A percentile compares a stretch with the other conserved stretches of the same genome.
Conservation (phyloP, 92 coral and sea anemone species). For the Siderastrea radians region DNA sequence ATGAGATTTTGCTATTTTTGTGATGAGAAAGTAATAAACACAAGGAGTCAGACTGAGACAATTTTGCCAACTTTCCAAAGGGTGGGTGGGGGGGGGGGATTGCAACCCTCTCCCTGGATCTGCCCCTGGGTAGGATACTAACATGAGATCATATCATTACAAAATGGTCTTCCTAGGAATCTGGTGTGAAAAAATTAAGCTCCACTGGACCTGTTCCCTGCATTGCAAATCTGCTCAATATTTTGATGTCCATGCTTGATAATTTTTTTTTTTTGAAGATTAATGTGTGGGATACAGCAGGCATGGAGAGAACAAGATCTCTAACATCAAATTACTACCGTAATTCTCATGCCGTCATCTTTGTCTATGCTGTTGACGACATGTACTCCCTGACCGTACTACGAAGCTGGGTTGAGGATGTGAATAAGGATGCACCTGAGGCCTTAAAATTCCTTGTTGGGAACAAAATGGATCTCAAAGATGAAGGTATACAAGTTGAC, state of each 20-base stretch:
- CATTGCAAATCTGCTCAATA: too few species aligned
- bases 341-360: slow-evolving; percentile 80
- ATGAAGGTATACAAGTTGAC: slow-evolving; percentile 79
- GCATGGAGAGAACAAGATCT: slow-evolving; percentile 95
- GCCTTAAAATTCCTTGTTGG: slow-evolving; percentile 91
- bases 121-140: too few species aligned
- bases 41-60: too few species aligned
- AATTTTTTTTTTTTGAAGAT: slow-evolving; percentile 63
- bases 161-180: too few species aligned
- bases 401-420: slow-evolving; percentile 84
- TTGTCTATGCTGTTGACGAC: slow-evolving; percentile 87
- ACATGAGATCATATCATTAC: too few species aligned
- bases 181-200: too few species aligned
- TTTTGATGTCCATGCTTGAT: background rate
- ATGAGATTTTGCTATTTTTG: too few species aligned
- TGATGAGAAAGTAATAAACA: too few species aligned
- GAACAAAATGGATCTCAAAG: slow-evolving; percentile 87
- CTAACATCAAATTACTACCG: slow-evolving; percentile 94
- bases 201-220: too few species aligned
- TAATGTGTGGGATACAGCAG: slow-evolving; percentile 98
- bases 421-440: slow-evolving; percentile 70
- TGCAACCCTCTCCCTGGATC: too few species aligned
- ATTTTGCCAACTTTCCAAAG: too few species aligned
- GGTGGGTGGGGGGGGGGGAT: too few species aligned
- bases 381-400: slow-evolving; percentile 75